Evolutionary conservation across 2,797 vertebrate genomes (phyloP).

Genomic region (Xenentodon cancila): DNA sequence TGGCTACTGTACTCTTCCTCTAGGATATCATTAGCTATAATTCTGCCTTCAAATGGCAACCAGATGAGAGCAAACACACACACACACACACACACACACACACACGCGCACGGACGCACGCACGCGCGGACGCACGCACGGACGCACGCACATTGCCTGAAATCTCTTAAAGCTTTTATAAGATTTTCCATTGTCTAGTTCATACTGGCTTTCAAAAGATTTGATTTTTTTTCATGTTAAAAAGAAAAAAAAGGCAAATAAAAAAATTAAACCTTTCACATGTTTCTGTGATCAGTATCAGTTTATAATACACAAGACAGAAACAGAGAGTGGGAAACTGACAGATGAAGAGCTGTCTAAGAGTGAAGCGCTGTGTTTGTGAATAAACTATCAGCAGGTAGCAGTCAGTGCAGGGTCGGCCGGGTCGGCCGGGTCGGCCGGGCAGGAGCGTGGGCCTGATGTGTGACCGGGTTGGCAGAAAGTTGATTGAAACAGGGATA

Average conservation of each 20-base stretch:
- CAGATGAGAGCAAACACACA: constrained; percentile 65
- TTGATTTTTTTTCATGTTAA: neutral
- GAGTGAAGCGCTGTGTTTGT: constrained; percentile 10
- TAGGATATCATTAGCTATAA: constrained; percentile 80
- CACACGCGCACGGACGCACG: too few relatives aligned
- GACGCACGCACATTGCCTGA: too few relatives aligned
- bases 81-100: too few relatives aligned
- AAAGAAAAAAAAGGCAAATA: too few relatives aligned
- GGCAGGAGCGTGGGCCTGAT: neutral
- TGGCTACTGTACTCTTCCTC: constrained; percentile 80
- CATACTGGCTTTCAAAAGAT: neutral
- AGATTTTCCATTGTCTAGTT: constrained; percentile 12
- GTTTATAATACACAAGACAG: constrained; percentile 8
- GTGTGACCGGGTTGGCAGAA: constrained; percentile 2
- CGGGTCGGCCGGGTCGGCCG: constrained; percentile 52
- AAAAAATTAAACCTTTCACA: too few relatives aligned
- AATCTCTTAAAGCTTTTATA: neutral
- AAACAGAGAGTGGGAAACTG: neutral
- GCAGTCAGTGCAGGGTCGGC: constrained; percentile 50
- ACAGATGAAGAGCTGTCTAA: constrained; percentile 4
- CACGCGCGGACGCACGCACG: too few relatives aligned
- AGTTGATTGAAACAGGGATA: constrained; percentile 9
- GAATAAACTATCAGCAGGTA: constrained; percentile 63
- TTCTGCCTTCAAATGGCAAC: constrained; percentile 77
- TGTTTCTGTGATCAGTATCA: neutral